Percentiles rank a stretch among this genome's conserved stretches.
These are phyloP conservation scores for Chondrosia reniformis DNA, from an alignment of 37 sponge, comb jelly and placozoan species.

Conservation along the genomic window DNA sequence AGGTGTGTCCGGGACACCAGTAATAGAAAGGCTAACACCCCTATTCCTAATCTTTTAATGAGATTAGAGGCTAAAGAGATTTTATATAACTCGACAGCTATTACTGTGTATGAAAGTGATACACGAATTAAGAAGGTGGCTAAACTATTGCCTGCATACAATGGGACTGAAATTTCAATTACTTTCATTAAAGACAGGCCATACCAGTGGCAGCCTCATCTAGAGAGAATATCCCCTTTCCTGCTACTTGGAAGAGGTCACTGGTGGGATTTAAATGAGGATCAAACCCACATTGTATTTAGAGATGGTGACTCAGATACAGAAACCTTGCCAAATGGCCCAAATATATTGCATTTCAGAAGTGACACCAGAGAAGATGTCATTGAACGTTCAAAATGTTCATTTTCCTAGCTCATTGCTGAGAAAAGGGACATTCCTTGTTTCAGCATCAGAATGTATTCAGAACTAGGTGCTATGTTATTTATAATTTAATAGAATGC, in stretches of 20 bases:
- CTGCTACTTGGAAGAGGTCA: background rate
- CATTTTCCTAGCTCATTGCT: too few species aligned
- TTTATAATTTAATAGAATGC: too few species aligned
- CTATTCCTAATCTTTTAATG: background rate
- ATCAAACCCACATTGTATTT: background rate
- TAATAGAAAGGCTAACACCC: background rate
- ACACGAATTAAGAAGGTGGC: background rate
- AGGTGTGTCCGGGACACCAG: background rate
- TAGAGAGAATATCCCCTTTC: background rate
- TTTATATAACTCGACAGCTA: background rate
- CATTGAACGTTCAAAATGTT: too few species aligned
- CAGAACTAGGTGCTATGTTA: too few species aligned
- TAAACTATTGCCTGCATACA: background rate
- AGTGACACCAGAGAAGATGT: too few species aligned
- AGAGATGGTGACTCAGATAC: constrained; percentile 6
- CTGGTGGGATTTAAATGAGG: background rate
- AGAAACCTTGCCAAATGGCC: too few species aligned
- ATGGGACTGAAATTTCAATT: background rate
- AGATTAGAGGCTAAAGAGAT: background rate
- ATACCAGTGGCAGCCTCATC: background rate
- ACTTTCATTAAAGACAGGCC: background rate
- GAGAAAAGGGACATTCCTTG: too few species aligned
- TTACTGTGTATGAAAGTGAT: background rate
- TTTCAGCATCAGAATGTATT: too few species aligned
- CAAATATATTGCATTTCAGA: too few species aligned